Evolutionary conservation across 2,113 vertebrate species (phyloP).

Genomic region (Anseranas semipalmata): DNA sequence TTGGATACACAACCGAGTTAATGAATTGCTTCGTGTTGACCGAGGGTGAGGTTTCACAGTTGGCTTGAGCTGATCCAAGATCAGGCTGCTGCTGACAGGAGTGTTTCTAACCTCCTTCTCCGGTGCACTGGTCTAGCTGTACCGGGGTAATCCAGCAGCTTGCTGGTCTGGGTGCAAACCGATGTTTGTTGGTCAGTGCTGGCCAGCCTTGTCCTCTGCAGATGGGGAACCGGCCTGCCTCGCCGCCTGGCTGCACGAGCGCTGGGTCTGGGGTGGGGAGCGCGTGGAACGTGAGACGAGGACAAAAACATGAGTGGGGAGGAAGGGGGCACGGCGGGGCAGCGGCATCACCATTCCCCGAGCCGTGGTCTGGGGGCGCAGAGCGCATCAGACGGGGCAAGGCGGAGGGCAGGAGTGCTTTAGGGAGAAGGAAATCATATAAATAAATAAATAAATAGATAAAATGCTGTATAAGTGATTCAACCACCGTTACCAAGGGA

Average conservation of each 20-base stretch:
- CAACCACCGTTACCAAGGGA: not conserved
- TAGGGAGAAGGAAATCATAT: not conserved
- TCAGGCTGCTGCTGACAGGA: not conserved
- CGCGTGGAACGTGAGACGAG: not conserved
- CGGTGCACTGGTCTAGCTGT: not conserved
- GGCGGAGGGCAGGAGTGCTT: not conserved
- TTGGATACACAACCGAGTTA: conserved; percentile 17
- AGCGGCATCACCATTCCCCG: not conserved
- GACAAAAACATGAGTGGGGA: conserved; percentile 29
- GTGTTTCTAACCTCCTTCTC: conserved; percentile 12
- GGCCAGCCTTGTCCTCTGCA: not conserved
- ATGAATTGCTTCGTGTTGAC: conserved; percentile 57
- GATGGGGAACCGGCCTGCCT: not conserved
- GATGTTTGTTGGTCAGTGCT: conserved; percentile 6
- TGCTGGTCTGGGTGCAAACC: conserved; percentile 10
- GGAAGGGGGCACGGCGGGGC: not conserved
- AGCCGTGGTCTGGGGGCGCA: not conserved
- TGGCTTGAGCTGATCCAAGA: conserved; percentile 16
- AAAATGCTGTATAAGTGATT: not conserved
- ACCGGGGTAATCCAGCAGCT: not conserved
- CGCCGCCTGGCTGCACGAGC: not conserved
- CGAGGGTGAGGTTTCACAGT: conserved; percentile 40
- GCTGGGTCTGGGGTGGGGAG: conserved; percentile 15
- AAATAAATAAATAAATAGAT: too few relatives aligned
- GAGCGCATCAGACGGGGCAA: not conserved